Evolutionary conservation across 2,113 vertebrate genomes (phyloP).

Genomic region (Atlantisia rogersi): DNA sequence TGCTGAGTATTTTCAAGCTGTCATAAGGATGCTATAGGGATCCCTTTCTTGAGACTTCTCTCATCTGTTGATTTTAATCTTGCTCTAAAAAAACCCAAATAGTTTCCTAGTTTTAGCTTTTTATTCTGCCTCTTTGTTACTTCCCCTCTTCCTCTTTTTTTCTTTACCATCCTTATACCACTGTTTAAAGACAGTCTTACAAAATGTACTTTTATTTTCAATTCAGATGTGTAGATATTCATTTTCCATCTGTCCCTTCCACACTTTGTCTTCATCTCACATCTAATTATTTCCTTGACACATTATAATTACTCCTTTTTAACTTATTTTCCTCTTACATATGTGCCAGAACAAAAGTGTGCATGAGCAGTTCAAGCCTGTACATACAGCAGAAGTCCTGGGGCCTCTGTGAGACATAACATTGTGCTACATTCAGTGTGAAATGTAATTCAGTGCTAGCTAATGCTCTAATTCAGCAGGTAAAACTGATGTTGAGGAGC

Average conservation of each 20-base stretch:
- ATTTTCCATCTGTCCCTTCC: neutral
- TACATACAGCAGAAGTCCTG: neutral
- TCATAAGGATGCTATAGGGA: neutral
- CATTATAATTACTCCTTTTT: neutral
- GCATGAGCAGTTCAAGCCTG: neutral
- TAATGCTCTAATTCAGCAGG: neutral
- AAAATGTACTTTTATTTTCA: neutral
- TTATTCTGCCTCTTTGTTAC: neutral
- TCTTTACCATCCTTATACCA: neutral
- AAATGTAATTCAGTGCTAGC: neutral
- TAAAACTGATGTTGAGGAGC: neutral
- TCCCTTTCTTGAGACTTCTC: neutral
- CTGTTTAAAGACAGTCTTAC: neutral
- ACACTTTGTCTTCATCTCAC: neutral
- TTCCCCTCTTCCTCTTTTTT: neutral
- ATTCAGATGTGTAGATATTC: neutral
- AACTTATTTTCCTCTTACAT: neutral
- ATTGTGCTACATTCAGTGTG: rapidly evolving
- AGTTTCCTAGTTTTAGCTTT: neutral
- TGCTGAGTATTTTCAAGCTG: neutral
- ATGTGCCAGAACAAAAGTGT: neutral
- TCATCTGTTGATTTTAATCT: neutral
- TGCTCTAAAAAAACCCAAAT: neutral
- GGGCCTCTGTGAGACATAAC: neutral
- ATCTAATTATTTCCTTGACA: neutral